Base-by-base conservation (phyloP, 1,140 invertebrate species). In the Tyrophagus putrescentiae region DNA sequence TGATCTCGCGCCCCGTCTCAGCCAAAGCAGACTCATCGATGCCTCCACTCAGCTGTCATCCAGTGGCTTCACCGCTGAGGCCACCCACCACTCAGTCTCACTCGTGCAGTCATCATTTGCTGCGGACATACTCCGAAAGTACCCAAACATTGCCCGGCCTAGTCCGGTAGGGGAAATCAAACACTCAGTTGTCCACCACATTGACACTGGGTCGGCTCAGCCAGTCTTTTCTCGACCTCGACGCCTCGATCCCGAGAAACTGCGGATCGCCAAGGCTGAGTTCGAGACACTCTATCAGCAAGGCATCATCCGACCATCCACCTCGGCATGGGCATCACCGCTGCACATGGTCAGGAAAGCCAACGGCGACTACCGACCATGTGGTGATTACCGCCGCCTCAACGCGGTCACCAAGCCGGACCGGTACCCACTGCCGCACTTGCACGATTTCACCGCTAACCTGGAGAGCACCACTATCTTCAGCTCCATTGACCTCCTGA, bases 301-400 rank as follows among this genome's bases (percentile, higher is more conserved):
- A 1, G 65, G 62, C 0, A 54, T 62, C 27, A 64, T 61, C 5
- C 63, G 45, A 4, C 58, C 57, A 21, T 64, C 61, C 6, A 63
- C 36, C 27, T 62, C 60, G 21, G 42, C 36, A 33, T 64, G 56
- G 18, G 25, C 63, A 25, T 65, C 58, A n/a, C 68, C 69, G 6
- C 56, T 68, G 13, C 67, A 67, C 23, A 57, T 71, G 32, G 64
- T 70, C 1, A 68, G 68, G 45, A 65, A 65, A 44, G 48, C 57
- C 29, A 33, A 23, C 28, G 63, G 60, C 16, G 50, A 65, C 32
- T 65, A 60, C 56, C 11, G 69, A 13, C 60, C 60, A 18, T 61
- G 60, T 21, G 65, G 66, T 6, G 69, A 71, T 48, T 71, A 65
- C 52, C 57, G 65, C 44, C n/a, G 18, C 3, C 59, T 71, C 4